Conservation (phyloP, 1,140 invertebrate genomes). For the Glossosoma conforme region DNA sequence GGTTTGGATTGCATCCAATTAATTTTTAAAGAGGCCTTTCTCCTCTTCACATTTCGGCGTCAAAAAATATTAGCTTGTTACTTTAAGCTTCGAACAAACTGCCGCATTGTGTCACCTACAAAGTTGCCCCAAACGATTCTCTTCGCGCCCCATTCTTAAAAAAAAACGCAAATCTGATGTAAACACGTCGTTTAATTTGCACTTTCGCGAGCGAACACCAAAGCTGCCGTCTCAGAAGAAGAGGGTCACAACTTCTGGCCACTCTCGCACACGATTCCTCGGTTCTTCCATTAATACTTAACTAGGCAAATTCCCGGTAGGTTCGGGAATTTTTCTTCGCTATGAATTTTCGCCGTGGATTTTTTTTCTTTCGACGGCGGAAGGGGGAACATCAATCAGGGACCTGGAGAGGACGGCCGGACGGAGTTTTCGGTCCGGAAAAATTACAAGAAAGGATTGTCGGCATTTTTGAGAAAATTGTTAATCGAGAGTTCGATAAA, state of each 20-base stretch:
- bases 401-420: conserved; percentile 9
- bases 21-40: too few species aligned
- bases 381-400: conserved; percentile 19
- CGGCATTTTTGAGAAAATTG: too few species aligned
- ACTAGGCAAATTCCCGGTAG: conserved; percentile 20
- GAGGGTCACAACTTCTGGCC: conserved; percentile 13
- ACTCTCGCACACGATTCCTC: conserved; percentile 8
- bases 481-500: too few species aligned
- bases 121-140: conserved; percentile 27
- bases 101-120: conserved; percentile 19
- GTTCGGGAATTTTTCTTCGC: conserved; percentile 15
- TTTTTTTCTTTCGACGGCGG: conserved; percentile 3
- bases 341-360: conserved; percentile 6
- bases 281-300: conserved; percentile 31
- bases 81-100: background rate
- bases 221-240: conserved; percentile 25
- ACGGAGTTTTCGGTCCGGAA: too few species aligned
- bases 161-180: conserved; percentile 32
- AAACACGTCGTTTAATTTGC: conserved; percentile 34
- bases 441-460: too few species aligned
- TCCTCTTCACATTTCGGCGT: too few species aligned
- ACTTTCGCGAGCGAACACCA: conserved; percentile 25
- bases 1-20: too few species aligned
- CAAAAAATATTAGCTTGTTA: background rate
- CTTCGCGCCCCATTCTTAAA: background rate